Conservation (phyloP, 2,797 vertebrate genomes). For the Semotilus atromaculatus region DNA sequence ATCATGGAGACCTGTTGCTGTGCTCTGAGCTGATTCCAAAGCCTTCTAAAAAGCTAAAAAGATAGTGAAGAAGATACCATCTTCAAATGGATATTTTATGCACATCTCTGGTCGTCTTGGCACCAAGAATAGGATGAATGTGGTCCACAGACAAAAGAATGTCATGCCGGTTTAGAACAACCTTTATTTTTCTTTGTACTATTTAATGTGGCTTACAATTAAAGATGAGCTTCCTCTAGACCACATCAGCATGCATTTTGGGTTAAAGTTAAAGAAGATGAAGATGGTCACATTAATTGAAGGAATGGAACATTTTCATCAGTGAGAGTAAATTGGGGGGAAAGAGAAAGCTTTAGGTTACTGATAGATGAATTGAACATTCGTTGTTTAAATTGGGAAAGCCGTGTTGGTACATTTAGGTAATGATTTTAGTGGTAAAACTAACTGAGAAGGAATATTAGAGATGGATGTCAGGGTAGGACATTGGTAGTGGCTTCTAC, state of each 20-base stretch:
- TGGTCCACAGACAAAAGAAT: not conserved
- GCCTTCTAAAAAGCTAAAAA: not conserved
- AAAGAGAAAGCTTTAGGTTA: not conserved
- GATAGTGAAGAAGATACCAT: not conserved
- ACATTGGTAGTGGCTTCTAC: not conserved
- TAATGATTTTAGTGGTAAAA: not conserved
- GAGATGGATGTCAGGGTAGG: not conserved
- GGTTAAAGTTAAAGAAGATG: slow-evolving; percentile 12
- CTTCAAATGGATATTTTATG: not conserved
- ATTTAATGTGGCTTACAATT: not conserved
- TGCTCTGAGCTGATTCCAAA: not conserved
- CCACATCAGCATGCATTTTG: not conserved
- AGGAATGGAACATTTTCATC: slow-evolving; percentile 7
- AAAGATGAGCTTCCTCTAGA: not conserved
- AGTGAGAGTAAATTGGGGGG: not conserved
- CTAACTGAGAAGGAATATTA: not conserved
- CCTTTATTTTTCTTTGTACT: not conserved
- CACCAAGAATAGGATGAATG: not conserved
- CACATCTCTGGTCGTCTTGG: not conserved
- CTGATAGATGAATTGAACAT: not conserved
- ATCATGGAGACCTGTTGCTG: not conserved
- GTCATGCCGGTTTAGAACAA: not conserved
- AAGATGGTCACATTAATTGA: not conserved
- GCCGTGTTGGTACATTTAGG: not conserved
- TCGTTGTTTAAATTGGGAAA: not conserved